Percentiles rank a stretch among this genome's conserved stretches.
phyloP scores from a whole-genome alignment of 2,797 vertebrate species.

The Acipenser oxyrinchus region DNA sequence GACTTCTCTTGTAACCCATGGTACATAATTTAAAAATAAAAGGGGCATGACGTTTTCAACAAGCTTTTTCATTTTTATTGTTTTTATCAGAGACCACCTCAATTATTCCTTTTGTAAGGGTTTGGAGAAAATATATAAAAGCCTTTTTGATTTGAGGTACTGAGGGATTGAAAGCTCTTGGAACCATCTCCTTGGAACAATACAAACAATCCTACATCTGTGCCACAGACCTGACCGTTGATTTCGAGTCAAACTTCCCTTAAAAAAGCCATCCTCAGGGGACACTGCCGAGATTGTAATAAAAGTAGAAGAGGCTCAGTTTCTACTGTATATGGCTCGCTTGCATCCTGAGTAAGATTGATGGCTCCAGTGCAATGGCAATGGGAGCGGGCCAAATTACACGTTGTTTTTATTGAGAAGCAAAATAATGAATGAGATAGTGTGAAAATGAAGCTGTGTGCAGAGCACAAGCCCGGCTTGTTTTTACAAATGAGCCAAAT shows the following conservation, averaged over 20 bases:
- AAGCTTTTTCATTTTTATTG: background rate
- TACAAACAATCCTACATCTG: constrained; percentile 20
- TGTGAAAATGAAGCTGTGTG: constrained; percentile 25
- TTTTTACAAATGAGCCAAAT: constrained; percentile 26
- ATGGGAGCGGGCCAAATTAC: constrained; percentile 26
- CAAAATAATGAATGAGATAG: constrained; percentile 25
- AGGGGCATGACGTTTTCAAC: background rate
- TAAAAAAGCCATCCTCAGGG: background rate
- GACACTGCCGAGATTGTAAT: constrained; percentile 15
- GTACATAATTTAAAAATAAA: background rate
- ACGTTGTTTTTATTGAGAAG: constrained; percentile 19
- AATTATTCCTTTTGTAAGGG: constrained; percentile 15
- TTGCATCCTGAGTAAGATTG: constrained; percentile 24
- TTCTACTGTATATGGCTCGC: constrained; percentile 12
- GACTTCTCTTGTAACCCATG: background rate
- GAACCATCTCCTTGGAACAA: constrained; percentile 16
- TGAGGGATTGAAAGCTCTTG: constrained; percentile 8
- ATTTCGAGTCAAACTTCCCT: constrained; percentile 20
- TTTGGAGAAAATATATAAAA: constrained; percentile 10
- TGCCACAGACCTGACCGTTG: constrained; percentile 12
- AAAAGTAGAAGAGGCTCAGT: constrained; percentile 15
- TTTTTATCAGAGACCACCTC: background rate
- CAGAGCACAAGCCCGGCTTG: constrained; percentile 25
- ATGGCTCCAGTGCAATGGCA: constrained; percentile 26
- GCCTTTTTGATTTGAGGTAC: constrained; percentile 10